phyloP scores from a whole-genome alignment of 1,140 invertebrate species.

The Pseudomyrmex gracilis region DNA sequence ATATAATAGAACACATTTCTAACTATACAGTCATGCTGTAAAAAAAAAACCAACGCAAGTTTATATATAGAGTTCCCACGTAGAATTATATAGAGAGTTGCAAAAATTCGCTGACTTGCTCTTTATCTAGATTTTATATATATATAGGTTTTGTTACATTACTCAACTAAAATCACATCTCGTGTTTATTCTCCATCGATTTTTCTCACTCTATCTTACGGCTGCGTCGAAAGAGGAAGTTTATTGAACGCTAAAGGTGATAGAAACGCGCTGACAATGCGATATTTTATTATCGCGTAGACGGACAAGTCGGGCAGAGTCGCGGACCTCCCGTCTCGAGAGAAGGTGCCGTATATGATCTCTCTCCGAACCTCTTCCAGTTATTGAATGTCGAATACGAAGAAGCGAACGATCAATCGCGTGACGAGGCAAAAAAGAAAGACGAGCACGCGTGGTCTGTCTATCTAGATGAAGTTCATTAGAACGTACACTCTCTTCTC shows the following conservation, averaged over 20 bases:
- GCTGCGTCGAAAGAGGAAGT: background rate
- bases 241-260: conserved; percentile 1
- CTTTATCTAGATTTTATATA: background rate
- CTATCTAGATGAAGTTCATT: conserved; percentile 58
- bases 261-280: conserved; percentile 23
- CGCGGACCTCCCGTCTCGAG: conserved; percentile 36
- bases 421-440: conserved; percentile 56
- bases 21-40: background rate
- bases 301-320: conserved; percentile 20
- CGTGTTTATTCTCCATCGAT: too few species aligned
- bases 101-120: background rate
- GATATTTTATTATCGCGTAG: conserved; percentile 49
- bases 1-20: background rate
- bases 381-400: conserved; percentile 54
- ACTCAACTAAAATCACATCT: too few species aligned
- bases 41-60: background rate
- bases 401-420: conserved; percentile 50
- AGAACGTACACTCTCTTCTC: conserved; percentile 30
- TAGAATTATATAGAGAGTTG: background rate
- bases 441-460: conserved; percentile 21
- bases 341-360: conserved; percentile 40
- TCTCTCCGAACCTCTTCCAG: conserved; percentile 21
- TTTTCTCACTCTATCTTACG: background rate
- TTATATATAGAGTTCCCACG: background rate
- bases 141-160: too few species aligned